These are phyloP conservation scores for Manis javanica DNA, from an alignment of 2,797 vertebrate genomes.

Conservation along the genomic window DNA sequence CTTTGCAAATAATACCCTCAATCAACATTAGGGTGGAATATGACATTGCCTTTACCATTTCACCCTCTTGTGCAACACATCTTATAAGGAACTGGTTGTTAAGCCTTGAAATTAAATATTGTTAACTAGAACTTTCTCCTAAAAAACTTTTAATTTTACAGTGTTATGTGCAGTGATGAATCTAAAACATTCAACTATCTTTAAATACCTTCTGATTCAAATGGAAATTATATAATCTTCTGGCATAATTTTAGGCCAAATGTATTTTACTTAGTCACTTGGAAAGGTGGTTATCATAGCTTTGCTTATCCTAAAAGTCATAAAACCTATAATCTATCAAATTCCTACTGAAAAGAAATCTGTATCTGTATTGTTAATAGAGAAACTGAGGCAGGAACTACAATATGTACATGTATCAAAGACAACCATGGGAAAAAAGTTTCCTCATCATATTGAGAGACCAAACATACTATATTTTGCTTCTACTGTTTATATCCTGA, in stretches of 20 bases:
- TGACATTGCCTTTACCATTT: neutral
- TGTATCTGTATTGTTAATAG: neutral
- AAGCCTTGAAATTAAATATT: neutral
- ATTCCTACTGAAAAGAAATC: neutral
- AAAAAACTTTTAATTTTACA: slow-evolving; percentile 7
- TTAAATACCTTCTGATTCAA: neutral
- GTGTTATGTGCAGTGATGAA: neutral
- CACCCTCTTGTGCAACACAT: neutral
- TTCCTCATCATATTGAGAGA: neutral
- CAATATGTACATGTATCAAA: neutral
- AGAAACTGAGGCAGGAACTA: slow-evolving; percentile 4
- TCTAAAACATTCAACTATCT: neutral
- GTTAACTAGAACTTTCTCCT: neutral
- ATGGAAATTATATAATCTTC: neutral
- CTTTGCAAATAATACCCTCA: neutral
- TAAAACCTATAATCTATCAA: neutral
- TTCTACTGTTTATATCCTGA: neutral
- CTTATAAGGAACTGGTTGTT: neutral
- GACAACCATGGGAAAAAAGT: neutral
- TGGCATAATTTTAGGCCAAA: neutral
- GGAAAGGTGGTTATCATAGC: neutral
- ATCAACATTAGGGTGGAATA: neutral
- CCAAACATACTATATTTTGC: neutral
- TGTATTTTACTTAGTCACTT: neutral
- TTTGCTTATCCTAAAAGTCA: neutral